These are phyloP conservation scores for Syritta pipiens DNA, from an alignment of 2,888 invertebrate genomes.

Conservation along the genomic window DNA sequence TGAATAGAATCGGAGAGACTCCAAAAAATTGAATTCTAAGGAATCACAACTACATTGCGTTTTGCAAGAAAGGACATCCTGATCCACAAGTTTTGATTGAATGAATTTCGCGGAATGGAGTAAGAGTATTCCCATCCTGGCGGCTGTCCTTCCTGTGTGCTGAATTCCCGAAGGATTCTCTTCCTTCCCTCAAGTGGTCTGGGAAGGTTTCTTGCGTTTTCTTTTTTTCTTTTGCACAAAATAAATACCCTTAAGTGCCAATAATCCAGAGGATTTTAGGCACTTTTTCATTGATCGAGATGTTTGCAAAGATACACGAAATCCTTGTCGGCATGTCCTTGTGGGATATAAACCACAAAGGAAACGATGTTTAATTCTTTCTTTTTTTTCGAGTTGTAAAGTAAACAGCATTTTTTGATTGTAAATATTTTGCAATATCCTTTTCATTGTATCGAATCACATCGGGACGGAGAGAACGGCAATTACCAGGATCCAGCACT, in stretches of 20 bases:
- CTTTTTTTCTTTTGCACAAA: conserved; percentile 1
- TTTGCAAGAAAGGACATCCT: conserved; percentile 47
- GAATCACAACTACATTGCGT: background rate
- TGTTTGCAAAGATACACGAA: conserved; percentile 29
- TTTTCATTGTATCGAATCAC: conserved; percentile 37
- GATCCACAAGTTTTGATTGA: conserved; percentile 36
- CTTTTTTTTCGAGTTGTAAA: background rate
- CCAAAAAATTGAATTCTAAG: conserved; percentile 6
- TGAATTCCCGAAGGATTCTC: conserved; percentile 49
- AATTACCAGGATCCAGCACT: background rate
- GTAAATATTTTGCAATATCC: conserved; percentile 49
- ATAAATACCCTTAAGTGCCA: conserved; percentile 40
- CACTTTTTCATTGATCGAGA: conserved; percentile 54
- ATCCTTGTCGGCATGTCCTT: conserved; percentile 28
- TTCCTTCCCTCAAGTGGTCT: conserved; percentile 63
- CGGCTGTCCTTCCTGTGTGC: conserved; percentile 15
- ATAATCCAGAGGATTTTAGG: conserved; percentile 56
- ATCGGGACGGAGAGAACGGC: conserved; percentile 1
- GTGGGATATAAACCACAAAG: conserved; percentile 32
- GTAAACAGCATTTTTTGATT: conserved; percentile 10
- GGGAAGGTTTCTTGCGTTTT: conserved; percentile 35
- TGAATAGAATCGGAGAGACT: too few species aligned
- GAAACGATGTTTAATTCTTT: too few species aligned
- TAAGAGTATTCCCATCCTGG: conserved; percentile 8
- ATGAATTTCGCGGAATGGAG: conserved; percentile 61